Evolutionary conservation across 1,140 invertebrate genomes (phyloP), one percentile per base, ranked within the genome.

Genomic region (Drosophila virilis): DNA sequence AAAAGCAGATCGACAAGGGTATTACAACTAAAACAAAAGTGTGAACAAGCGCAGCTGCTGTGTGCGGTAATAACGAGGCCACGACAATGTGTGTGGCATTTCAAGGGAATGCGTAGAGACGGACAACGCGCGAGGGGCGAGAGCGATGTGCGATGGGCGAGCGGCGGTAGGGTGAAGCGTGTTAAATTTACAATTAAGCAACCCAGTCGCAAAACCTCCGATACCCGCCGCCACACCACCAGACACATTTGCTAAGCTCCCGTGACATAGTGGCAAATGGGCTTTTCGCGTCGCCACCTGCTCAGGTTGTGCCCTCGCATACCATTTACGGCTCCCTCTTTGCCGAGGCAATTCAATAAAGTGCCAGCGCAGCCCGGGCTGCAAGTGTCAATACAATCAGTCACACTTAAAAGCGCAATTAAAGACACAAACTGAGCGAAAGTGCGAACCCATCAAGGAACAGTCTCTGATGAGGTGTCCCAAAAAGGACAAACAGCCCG

Each of bases 1-100:
- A 54, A 75, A 60, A 37, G 46, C 45, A 71, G 42, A 75, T 71
- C 59, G 68, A 71, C 67, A 65, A 65, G 66, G 52, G 68, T 64
- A 45, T 71, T 54, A 71, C 73, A 75, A 75, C 73, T 73, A 74
- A 74, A 75, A 75, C 73, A 75, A 72, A 77, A 77, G 45, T 68
- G 74, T 40, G 64, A 77, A 68, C 70, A 61, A 42, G 70, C 62
- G 45, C 74, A 73, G 74, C 58, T 73, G 70, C 60, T 66, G 2
- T 8, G 43, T 59, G 59, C 28, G 9, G 46, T 22, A 65, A 46
- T 62, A 70, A 58, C 66, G 60, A 33, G 45, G 58, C 59, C 57
- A 62, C 48, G 45, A 55, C 66, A 57, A 64, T 46, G 32, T 58
- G 64, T 32, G 35, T 9, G 59, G 59, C 15, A 61, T 50, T 45